Conservation (phyloP, 2,888 invertebrate genomes). For the Cistogaster globosa region DNA sequence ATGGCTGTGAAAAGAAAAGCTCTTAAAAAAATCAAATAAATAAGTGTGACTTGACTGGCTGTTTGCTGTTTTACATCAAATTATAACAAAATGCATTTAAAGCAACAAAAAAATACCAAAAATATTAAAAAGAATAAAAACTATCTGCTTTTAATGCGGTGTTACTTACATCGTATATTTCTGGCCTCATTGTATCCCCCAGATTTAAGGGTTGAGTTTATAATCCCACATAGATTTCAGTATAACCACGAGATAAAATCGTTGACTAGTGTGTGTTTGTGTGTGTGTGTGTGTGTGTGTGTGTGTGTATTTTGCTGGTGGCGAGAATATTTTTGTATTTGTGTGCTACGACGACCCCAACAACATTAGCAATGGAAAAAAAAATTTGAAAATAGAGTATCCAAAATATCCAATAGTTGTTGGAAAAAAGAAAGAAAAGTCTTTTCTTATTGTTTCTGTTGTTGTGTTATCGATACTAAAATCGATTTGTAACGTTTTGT, state of each 20-base stretch:
- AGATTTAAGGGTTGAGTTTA: slow-evolving; percentile 82
- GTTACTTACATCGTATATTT: slow-evolving; percentile 82
- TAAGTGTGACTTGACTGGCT: slow-evolving; percentile 23
- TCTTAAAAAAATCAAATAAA: slow-evolving; percentile 49
- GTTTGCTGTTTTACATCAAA: too few species aligned
- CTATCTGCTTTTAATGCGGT: not conserved
- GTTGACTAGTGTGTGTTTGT: slow-evolving; percentile 70
- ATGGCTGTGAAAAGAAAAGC: slow-evolving; percentile 46
- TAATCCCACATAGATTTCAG: slow-evolving; percentile 81
- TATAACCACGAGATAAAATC: slow-evolving; percentile 64
- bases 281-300: slow-evolving; percentile 64
- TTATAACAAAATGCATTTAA: too few species aligned
- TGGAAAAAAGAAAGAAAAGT: slow-evolving; percentile 23
- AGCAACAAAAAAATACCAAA: too few species aligned
- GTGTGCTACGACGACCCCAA: slow-evolving; percentile 26
- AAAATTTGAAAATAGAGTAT: slow-evolving; percentile 51
- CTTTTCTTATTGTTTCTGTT: slow-evolving; percentile 23
- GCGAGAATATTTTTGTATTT: slow-evolving; percentile 21
- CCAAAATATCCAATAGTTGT: slow-evolving; percentile 50
- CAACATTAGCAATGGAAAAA: slow-evolving; percentile 24
- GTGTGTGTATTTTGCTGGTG: slow-evolving; percentile 16
- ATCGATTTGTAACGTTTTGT: slow-evolving; percentile 62
- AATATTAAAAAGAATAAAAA: too few species aligned
- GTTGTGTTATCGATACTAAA: slow-evolving; percentile 43
- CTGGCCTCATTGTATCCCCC: slow-evolving; percentile 83